Base-by-base conservation (phyloP, 2,113 vertebrate genomes). In the Jaculus jaculus region DNA sequence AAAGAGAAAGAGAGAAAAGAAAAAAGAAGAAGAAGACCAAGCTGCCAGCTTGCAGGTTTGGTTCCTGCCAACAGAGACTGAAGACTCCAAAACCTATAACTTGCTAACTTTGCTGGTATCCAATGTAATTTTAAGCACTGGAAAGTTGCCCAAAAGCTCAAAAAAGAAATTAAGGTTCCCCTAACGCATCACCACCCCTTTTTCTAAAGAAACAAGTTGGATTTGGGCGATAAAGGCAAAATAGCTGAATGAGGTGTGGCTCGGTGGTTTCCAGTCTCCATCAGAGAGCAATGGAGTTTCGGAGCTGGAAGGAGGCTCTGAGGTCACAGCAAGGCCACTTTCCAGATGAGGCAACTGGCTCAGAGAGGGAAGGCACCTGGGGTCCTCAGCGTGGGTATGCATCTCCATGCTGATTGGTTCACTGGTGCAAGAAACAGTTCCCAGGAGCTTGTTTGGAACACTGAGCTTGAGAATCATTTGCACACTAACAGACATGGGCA, bases 221-320 rank as follows among this genome's bases (percentile, higher is more conserved):
- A 66, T 34, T 96, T 42, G 8, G 39, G 60, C 0, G 5, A 95
- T 91, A 85, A 95, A 94, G 78, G 87, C 66, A 78, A 95, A 94
- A 95, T 95, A 95, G 61, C 94, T 60, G 58, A 68, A 30, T 26
- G 3, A 92, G 95, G 94, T 95, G 85, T 58, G 90, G 80, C 21
- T n/a, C 17, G 1, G 81, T 17, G 0, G n/a, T 93, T 87, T 84
- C 77, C 93, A 69, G 2, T 23, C n/a, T 91, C 91, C 72, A 78
- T 91, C 42, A 16, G 82, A 89, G 85, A 86, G 24, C 73, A 82
- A 63, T 66, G 95, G 87, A 95, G 96, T 96, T 92, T 96, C 90
- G 83, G 71, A 82, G 60, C 74, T 84, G 34, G 63, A 71, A 65
- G 30, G 26, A 80, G 37, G 61, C 37, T 72, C 21, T 47, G 78